Percentiles rank a stretch among this genome's conserved stretches.
phyloP scores from a whole-genome alignment of 2,888 invertebrate species.

The Tupiocoris notatus region DNA sequence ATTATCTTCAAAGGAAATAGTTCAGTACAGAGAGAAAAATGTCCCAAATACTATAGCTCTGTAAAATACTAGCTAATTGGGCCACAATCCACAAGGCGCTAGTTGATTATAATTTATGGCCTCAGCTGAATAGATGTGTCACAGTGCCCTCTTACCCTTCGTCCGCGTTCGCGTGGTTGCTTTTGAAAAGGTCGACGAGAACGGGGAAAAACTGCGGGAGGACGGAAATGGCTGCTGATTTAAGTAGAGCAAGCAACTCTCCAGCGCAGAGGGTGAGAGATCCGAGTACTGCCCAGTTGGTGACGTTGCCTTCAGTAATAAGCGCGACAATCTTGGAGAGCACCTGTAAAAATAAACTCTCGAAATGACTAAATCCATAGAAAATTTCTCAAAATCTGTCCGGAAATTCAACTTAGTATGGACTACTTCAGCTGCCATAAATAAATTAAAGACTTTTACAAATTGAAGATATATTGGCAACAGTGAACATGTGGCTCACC shows the following conservation, averaged over 20 bases:
- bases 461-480: neutral
- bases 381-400: neutral
- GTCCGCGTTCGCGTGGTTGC: conserved; percentile 9
- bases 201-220: conserved; percentile 79
- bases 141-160: conserved; percentile 37
- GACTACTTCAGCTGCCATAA: too few relatives aligned
- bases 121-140: neutral
- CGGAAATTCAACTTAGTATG: too few relatives aligned
- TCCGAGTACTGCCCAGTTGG: conserved; percentile 62
- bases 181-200: conserved; percentile 35
- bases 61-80: too few relatives aligned
- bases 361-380: neutral
- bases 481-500: too few relatives aligned
- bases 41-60: too few relatives aligned
- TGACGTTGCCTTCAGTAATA: conserved; percentile 56
- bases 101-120: neutral
- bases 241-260: conserved; percentile 72
- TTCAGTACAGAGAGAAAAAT: too few relatives aligned
- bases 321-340: conserved; percentile 67
- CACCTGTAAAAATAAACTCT: conserved; percentile 55
- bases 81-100: too few relatives aligned
- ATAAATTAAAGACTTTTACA: too few relatives aligned
- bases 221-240: conserved; percentile 70
- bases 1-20: too few relatives aligned
- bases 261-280: conserved; percentile 74